Conservation (phyloP, 2,797 vertebrate species). For the Ibycter americanus region DNA sequence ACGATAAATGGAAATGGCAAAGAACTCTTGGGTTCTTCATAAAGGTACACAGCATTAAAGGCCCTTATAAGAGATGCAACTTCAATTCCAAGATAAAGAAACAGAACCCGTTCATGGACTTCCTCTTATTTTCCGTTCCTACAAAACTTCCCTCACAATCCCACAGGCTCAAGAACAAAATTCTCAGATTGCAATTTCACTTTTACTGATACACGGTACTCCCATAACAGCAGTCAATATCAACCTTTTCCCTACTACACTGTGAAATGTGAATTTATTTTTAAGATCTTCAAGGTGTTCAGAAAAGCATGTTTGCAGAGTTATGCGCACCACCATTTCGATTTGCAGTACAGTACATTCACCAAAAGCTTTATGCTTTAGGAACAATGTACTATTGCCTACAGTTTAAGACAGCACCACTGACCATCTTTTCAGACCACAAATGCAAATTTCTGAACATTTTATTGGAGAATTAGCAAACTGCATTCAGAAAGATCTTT, state of each 20-base stretch:
- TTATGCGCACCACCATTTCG: neutral
- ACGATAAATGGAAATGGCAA: neutral
- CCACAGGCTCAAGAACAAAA: neutral
- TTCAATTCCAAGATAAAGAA: neutral
- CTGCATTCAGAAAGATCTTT: neutral
- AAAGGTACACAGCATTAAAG: neutral
- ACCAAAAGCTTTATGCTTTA: neutral
- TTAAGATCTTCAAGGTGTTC: neutral
- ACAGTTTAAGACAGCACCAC: neutral
- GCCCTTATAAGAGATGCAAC: neutral
- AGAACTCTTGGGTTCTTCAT: neutral
- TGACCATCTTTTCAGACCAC: neutral
- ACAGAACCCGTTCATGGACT: neutral
- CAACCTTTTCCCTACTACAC: neutral
- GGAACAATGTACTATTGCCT: neutral
- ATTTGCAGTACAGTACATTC: neutral
- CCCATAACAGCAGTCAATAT: neutral
- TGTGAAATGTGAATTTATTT: neutral
- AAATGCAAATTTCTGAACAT: neutral
- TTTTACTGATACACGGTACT: neutral
- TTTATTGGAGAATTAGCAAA: neutral
- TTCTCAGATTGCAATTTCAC: neutral
- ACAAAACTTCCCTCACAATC: neutral
- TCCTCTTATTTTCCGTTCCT: neutral
- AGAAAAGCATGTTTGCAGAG: neutral